Evolutionary conservation across 1,140 invertebrate species (phyloP).

Genomic region (Argopecten irradians): DNA sequence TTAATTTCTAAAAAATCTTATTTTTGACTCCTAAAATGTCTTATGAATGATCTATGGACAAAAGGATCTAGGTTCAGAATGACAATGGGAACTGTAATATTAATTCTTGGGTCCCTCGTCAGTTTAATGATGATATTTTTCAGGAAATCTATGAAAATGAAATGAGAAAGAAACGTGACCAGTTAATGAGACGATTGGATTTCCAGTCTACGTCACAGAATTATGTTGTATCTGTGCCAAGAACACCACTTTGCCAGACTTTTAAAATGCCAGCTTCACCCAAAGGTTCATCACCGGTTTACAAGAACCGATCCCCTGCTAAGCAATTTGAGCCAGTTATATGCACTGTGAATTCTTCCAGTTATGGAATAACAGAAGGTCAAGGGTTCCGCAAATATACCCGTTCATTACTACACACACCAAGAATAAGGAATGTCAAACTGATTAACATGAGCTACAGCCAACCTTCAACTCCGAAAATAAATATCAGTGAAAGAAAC

Average conservation of each 20-base stretch:
- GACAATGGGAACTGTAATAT: too few relatives aligned
- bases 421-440: not conserved
- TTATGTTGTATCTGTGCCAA: not conserved
- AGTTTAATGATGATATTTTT: not conserved
- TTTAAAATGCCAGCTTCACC: slow-evolving; percentile 6
- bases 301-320: not conserved
- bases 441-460: slow-evolving; percentile 38
- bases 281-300: not conserved
- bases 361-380: not conserved
- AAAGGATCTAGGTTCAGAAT: too few relatives aligned
- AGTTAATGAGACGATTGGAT: not conserved
- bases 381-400: not conserved
- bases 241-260: not conserved
- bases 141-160: not conserved
- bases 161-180: not conserved
- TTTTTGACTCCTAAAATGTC: too few relatives aligned
- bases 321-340: not conserved
- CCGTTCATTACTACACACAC: not conserved
- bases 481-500: not conserved
- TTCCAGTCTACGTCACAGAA: not conserved
- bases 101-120: too few relatives aligned
- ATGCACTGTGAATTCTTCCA: not conserved
- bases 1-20: too few relatives aligned
- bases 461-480: slow-evolving; percentile 44
- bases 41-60: too few relatives aligned